phyloP scores from a whole-genome alignment of 2,888 invertebrate genomes.

The Sabellastarte sp. region DNA sequence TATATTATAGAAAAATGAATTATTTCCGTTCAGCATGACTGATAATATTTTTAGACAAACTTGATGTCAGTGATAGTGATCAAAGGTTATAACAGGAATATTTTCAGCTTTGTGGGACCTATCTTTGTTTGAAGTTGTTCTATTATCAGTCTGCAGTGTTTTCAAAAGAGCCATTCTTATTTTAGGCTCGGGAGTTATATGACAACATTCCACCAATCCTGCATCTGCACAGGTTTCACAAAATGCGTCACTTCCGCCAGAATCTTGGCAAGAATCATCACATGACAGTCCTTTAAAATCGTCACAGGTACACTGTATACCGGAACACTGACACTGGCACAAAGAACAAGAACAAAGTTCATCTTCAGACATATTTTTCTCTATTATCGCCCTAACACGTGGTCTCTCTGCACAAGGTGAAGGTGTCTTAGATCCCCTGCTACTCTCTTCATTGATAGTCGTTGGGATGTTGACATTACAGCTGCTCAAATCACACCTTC shows the following conservation, averaged over 20 bases:
- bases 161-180: neutral
- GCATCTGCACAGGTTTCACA: neutral
- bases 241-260: neutral
- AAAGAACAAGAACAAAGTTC: neutral
- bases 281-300: neutral
- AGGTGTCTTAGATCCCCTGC: neutral
- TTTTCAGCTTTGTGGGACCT: too few relatives aligned
- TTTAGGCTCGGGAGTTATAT: neutral
- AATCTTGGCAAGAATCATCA: too few relatives aligned
- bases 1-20: too few relatives aligned
- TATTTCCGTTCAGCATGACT: too few relatives aligned
- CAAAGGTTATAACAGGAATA: too few relatives aligned
- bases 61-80: too few relatives aligned
- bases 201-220: neutral
- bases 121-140: too few relatives aligned
- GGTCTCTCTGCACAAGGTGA: neutral
- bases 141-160: too few relatives aligned
- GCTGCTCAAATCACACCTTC: too few relatives aligned
- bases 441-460: constrained; percentile 1
- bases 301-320: neutral
- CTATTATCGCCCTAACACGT: too few relatives aligned
- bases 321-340: neutral
- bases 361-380: neutral
- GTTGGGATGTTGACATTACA: constrained; percentile 2
- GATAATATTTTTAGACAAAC: too few relatives aligned